Base-by-base conservation (phyloP, 2,888 invertebrate species). In the Seira musarum region DNA sequence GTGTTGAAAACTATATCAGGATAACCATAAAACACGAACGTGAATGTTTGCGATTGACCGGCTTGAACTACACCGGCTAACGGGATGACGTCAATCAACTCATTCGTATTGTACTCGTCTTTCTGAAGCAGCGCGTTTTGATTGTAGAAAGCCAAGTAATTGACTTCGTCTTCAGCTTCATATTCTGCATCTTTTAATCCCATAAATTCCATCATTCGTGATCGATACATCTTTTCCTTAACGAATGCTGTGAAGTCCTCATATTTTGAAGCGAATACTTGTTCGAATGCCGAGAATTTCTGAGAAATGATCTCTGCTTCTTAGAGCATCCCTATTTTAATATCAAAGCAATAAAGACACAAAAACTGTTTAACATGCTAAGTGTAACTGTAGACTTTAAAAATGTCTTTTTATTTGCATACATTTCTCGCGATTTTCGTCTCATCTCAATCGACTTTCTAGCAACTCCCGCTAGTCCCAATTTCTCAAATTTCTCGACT, bases 81-180 rank as follows among this genome's bases (percentile, higher is more conserved):
- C 17, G 84, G 84, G 10, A 82, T 81, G 22, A 84, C 74, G 25
- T 82, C 82, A 21, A 84, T 77, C 6, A 84, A 15, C 60, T 84
- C 82, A 63, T 82, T 84, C 1, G 72, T 72, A 15, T 60, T 72
- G 25, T 72, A 78, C 21, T 78, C 78, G 5, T 57, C 8, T 10
- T 78, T 63, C 30, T 63, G 60, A n/a, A 5, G 5, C 1, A 46
- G 8, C 21, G 68, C 35, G 15, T 77, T 75, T 61, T 78, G 73
- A 57, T 73, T 71, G 61, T 81, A 65, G 63, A 22, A 82, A 21
- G 70, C 77, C 10, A 82, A 72, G 19, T 81, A 81, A 25, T 81
- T 80, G 19, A 71, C 63, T 67, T 84, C 81, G 63, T 72, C 79
- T 53, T 79, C 79, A 10, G 72, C 69, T 61, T 81, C 81, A 21